Evolutionary conservation across 92 coral and sea anemone genomes (phyloP), one percentile per base, ranked within the genome.

Genomic region (Parazoanthus swiftii): DNA sequence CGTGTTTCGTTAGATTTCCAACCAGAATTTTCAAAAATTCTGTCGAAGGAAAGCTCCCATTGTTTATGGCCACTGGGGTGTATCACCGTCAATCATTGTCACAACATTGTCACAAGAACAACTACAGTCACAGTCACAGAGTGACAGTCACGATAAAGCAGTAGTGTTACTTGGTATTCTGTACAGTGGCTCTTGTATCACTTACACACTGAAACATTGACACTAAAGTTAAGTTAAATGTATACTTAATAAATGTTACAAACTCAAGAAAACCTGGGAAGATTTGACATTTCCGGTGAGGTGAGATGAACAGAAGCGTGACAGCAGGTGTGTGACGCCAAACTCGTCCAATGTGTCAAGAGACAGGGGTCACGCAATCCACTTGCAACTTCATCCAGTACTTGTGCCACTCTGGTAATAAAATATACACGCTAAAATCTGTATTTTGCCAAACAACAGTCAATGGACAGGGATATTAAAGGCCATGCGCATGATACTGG

Each of bases 291-390:
- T 54, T 95, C 98, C 26, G 92, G 94, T 1, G 98, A 93, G 51
- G 80, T 85, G 76, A 97, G 91, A 77, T 97, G 96, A 56, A 97
- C 59, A 1, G 96, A 91, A 0, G 92, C 97, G 35, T 92, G 86
- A 20, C 94, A 87, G 51, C 88, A 82, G 4, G 95, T 95, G 66
- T 91, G 93, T n/a, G 94, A 91, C 29, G 98, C 86, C 1, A 95
- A 85, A 80, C 91, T 89, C 46, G 95, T 92, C 98, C 99, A 97
- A 85, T 97, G 96, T 63, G 95, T 92, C 8, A 92, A 90, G 56
- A 97, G 83, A 91, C 98, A 90, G 0, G 98, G 98, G 70, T 97
- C 99, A 33, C 85, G 81, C 68, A 93, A 80, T 83, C 90, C 90
- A 39, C 91, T 72, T 50, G 95, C 89, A 84, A 95, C 42, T 23